Conservation (phyloP, 2,888 invertebrate genomes). For the Tiliacea aurago region DNA sequence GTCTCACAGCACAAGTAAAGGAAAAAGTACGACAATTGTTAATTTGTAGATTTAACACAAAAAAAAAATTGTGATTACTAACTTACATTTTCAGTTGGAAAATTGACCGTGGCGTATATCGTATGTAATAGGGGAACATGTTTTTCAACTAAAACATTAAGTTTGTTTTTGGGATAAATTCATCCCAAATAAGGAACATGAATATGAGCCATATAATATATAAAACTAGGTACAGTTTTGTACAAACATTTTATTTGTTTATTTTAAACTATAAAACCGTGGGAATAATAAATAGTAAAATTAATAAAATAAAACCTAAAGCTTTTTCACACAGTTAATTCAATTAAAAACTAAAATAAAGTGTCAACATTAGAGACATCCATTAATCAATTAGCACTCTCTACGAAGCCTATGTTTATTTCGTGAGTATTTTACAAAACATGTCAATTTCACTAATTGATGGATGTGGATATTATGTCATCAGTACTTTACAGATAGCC, state of each 20-base stretch:
- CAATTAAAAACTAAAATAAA: conserved; percentile 11
- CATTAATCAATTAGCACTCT: conserved; percentile 48
- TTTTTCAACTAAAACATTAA: no score
- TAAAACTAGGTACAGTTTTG: not conserved
- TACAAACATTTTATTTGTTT: not conserved
- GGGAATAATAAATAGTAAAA: not conserved
- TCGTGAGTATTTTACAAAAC: conserved; percentile 11
- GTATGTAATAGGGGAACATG: no score
- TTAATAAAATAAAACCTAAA: no score
- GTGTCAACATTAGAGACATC: not conserved
- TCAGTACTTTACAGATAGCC: not conserved
- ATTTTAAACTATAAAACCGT: not conserved
- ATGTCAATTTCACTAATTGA: conserved; percentile 36
- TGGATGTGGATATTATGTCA: conserved; percentile 29
- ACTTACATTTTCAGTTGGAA: no score
- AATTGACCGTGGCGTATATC: no score
- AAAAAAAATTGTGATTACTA: no score
- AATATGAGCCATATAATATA: no score
- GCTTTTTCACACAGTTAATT: not conserved
- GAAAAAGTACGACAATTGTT: no score
- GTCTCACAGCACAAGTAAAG: no score
- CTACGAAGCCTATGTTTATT: not conserved
- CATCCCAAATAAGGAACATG: no score
- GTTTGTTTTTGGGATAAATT: no score
- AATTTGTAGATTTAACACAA: no score